These are phyloP conservation scores for Physocephala rufipes DNA, from an alignment of 2,888 invertebrate genomes.

Conservation along the genomic window DNA sequence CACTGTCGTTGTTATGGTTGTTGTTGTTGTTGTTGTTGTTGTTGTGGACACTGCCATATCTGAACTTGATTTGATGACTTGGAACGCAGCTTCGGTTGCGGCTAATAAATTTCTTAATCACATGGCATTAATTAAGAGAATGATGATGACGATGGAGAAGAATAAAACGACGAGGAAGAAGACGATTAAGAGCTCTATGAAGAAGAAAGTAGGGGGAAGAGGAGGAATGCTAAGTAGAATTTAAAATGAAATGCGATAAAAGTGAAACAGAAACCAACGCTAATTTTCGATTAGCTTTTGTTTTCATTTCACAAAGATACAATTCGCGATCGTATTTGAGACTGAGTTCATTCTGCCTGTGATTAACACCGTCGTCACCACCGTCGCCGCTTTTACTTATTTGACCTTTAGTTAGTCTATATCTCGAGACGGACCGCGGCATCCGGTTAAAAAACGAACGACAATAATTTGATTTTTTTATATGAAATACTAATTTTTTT, in stretches of 20 bases:
- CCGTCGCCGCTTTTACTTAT: background rate
- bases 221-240: background rate
- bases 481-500: no score
- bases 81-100: conserved; percentile 56
- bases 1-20: conserved; percentile 10
- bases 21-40: conserved; percentile 23
- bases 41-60: conserved; percentile 15
- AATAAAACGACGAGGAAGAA: background rate
- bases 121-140: conserved; percentile 62
- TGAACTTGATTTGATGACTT: conserved; percentile 25
- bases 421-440: background rate
- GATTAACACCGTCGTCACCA: background rate
- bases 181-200: background rate
- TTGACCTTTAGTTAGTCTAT: background rate
- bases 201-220: background rate
- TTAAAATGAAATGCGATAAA: conserved; percentile 19
- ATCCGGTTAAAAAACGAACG: no score
- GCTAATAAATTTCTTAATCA: conserved; percentile 62
- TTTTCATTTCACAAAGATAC: conserved; percentile 17
- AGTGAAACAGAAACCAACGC: conserved; percentile 13
- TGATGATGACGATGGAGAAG: conserved; percentile 47
- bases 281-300: conserved; percentile 28
- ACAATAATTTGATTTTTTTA: no score
- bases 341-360: background rate
- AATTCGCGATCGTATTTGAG: background rate